Evolutionary conservation across 2,888 invertebrate species (phyloP).

Genomic region (Xanthorhoe spadicearia): DNA sequence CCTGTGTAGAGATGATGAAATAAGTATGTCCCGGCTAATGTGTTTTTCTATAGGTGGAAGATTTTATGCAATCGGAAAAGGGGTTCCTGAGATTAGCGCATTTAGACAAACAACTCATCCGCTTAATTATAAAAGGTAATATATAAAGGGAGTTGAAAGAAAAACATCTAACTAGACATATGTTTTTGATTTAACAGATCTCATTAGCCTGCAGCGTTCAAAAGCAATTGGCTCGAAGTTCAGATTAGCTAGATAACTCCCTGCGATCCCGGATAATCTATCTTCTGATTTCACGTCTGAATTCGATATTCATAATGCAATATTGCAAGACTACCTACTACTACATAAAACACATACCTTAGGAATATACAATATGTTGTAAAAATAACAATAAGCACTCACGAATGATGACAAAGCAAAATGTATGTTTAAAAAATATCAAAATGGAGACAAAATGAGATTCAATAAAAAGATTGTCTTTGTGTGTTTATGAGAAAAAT

Average conservation of each 20-base stretch:
- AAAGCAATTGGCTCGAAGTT: constrained; percentile 38
- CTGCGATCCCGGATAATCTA: constrained; percentile 37
- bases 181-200: constrained; percentile 27
- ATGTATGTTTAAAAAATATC: background rate
- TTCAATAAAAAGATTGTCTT: background rate
- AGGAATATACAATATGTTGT: background rate
- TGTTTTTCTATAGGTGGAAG: no score
- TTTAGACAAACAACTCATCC: no score
- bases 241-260: constrained; percentile 39
- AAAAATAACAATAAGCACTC: no score
- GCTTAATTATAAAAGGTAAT: no score
- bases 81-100: no score
- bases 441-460: background rate
- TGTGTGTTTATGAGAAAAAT: background rate
- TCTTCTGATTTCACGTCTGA: constrained; percentile 37
- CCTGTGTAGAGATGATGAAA: no score
- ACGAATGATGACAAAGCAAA: background rate
- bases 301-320: constrained; percentile 26
- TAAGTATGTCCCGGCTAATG: no score
- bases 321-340: background rate
- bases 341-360: background rate
- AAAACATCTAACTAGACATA: constrained; percentile 4
- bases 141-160: background rate
- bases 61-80: no score
- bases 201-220: constrained; percentile 31